These are phyloP conservation scores for Fistularia tabacaria DNA, from an alignment of 2,797 vertebrate species.

Conservation along the genomic window DNA sequence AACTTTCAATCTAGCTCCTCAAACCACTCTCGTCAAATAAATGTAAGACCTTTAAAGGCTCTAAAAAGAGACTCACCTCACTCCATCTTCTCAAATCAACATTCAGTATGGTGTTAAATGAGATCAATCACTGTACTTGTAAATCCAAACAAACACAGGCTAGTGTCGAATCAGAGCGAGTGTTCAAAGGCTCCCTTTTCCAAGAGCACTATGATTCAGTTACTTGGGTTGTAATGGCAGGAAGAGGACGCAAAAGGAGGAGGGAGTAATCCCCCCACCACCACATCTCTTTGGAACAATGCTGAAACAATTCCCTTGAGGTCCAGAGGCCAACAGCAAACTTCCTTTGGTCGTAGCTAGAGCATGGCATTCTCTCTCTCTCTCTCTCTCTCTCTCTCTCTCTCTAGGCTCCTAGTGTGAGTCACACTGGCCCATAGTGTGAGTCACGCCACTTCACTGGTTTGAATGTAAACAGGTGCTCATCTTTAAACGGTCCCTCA, in stretches of 20 bases:
- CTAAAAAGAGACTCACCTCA: conserved; percentile 40
- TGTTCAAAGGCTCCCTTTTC: conserved; percentile 40
- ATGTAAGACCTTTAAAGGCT: not conserved
- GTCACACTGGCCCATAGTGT: conserved; percentile 12
- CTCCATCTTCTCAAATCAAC: conserved; percentile 31
- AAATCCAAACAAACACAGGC: conserved; percentile 50
- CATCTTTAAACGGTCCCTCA: conserved; percentile 46
- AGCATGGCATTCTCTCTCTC: conserved; percentile 14
- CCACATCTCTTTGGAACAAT: conserved; percentile 62
- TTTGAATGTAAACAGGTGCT: conserved; percentile 65
- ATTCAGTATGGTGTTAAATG: conserved; percentile 40
- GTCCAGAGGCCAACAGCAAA: conserved; percentile 49
- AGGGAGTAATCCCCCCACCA: conserved; percentile 40
- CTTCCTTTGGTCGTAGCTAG: conserved; percentile 59
- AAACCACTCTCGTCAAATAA: conserved; percentile 22
- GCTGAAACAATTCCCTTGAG: conserved; percentile 65
- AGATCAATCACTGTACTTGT: conserved; percentile 38
- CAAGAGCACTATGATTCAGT: conserved; percentile 21
- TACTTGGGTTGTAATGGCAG: conserved; percentile 47
- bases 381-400: conserved; percentile 21
- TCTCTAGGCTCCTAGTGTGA: not conserved
- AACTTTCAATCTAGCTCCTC: conserved; percentile 11
- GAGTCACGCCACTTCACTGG: conserved; percentile 50
- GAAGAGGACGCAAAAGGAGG: conserved; percentile 58
- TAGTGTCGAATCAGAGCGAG: conserved; percentile 11